A percentile compares a stretch with the other conserved stretches of the same genome.
Conservation (phyloP, 2,888 invertebrate genomes). For the Lasiommata megera region DNA sequence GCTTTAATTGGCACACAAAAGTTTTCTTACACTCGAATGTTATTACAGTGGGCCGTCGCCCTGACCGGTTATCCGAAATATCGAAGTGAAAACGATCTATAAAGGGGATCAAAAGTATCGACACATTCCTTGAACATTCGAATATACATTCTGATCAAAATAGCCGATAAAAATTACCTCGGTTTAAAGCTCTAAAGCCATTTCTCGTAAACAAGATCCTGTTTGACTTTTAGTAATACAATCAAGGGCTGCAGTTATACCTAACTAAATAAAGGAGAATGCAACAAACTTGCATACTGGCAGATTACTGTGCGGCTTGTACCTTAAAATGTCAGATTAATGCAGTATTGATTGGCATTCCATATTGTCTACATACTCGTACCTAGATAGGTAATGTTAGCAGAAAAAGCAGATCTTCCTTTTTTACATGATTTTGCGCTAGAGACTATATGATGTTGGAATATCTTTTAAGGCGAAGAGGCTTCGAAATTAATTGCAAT, state of each 20-base stretch:
- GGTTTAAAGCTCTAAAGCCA: conserved; percentile 1
- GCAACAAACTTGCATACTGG: conserved; percentile 45
- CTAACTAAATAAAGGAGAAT: conserved; percentile 16
- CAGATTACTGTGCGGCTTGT: conserved; percentile 52
- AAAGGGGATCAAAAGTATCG: conserved; percentile 14
- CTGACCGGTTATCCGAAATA: conserved; percentile 12
- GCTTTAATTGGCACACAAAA: conserved; percentile 1
- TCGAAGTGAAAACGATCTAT: conserved; percentile 9
- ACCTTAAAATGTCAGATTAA: conserved; percentile 63
- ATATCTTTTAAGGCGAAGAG: too few relatives aligned
- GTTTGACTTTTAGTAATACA: conserved; percentile 14
- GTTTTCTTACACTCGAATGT: not conserved
- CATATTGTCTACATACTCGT: conserved; percentile 18
- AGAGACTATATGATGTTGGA: too few relatives aligned
- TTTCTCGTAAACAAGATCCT: conserved; percentile 6
- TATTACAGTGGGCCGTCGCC: not conserved
- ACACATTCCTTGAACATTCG: conserved; percentile 11
- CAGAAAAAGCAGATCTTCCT: not conserved
- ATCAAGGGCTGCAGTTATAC: conserved; percentile 7
- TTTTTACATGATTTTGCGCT: too few relatives aligned
- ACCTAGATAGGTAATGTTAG: not conserved
- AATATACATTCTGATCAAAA: conserved; percentile 5
- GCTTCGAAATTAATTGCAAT: too few relatives aligned
- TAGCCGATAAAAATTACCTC: conserved; percentile 10
- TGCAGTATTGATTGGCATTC: conserved; percentile 35